Evolutionary conservation across 2,888 invertebrate species (phyloP), one percentile per base, ranked within the genome.

Genomic region (Mythimna loreyi): DNA sequence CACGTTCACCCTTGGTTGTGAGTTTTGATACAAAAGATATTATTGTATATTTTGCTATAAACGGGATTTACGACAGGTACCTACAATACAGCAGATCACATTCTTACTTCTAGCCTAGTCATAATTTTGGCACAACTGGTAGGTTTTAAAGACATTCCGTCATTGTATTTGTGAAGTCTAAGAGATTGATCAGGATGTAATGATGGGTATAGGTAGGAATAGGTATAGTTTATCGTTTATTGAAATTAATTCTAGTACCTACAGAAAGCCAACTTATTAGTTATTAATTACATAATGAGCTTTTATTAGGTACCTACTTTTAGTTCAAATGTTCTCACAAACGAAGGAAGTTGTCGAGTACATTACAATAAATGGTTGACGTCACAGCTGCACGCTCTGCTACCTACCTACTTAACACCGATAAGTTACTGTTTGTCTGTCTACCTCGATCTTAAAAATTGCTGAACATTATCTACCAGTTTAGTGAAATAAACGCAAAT

Each of bases 1-100:
- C 50, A 75, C 74, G 70, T 50, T 85, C 62, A 74, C 72, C 75
- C 70, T 63, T 68, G 67, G 50, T 71, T 74, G 23, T 1, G 49
- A 49, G 21, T 45, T 45, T 72, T 65, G 52, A 65, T 77, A 67
- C 55, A 63, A 60, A 61, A 64, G 30, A 70, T 63, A 50, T 60
- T 63, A 52, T 65, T 73, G 67, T 72, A 64, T 57, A 50, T 72
- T 65, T 74, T 55, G 43, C 59, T 67, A 56, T 49, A 63, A 60
- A 61, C 43, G 57, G 16, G 63, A 52, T 58, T 47, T 68, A 62
- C n/a, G 47, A 11, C 19, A 16, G 25, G 21, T 23, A n/a, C 6
- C 2, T n/a, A 28, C 53, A n/a, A 53, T 11, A n/a, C n/a, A 36
- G 25, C 11, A 58, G 9, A 33, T 21, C 59, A 55, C 21, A 43